Evolutionary conservation across 2,888 invertebrate species (phyloP), one percentile per base, ranked within the genome.

Genomic region (Heteromyza rotundicornis): DNA sequence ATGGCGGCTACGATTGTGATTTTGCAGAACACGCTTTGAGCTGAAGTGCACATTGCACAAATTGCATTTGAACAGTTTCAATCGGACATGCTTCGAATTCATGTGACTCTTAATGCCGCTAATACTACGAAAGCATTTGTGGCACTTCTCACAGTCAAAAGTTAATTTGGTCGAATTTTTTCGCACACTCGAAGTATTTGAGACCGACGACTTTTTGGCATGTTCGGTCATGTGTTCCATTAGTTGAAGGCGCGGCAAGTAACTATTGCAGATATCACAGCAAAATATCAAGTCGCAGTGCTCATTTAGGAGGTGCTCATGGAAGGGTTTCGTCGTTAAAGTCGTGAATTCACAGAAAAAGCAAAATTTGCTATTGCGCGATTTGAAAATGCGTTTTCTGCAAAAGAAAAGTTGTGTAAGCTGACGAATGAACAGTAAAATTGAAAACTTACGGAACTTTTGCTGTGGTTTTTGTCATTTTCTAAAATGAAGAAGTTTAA

Each of bases 21-120:
- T 69, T 1, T 60, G 32, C 3, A 68, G 54, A 0, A 67, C 66
- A 2, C 69, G 69, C 32, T 66, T 69, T 20, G 61, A 65, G 10
- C 65, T 32, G 27, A 68, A 68, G 12, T 52, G 40, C 20, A 20
- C n/a, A n/a, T 59, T 23, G 40, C 84, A 60, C 89, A 86, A 17
- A 81, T 82, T 0, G 89, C 89, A 91, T 78, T 50, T 86, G 84
- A 1, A 83, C 81, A 0, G 87, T 90, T 70, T 68, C 17, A 55
- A 49, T 47, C 55, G 49, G 17, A 56, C 36, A 52, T 55, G 62
- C 36, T 65, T 55, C 32, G 50, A 23, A 57, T 63, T 65, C 35
- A 60, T 59, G 20, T 63, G 62, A 54, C 64, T 54, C 44, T 63
- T 27, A 20, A 36, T 57, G 57, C 57, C 53, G 36, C 56, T 57